A percentile compares a stretch with the other conserved stretches of the same genome.
Evolutionary conservation across 35 echinoderm and acorn worm genomes (phyloP).

Genomic region (Apostichopus japonicus): DNA sequence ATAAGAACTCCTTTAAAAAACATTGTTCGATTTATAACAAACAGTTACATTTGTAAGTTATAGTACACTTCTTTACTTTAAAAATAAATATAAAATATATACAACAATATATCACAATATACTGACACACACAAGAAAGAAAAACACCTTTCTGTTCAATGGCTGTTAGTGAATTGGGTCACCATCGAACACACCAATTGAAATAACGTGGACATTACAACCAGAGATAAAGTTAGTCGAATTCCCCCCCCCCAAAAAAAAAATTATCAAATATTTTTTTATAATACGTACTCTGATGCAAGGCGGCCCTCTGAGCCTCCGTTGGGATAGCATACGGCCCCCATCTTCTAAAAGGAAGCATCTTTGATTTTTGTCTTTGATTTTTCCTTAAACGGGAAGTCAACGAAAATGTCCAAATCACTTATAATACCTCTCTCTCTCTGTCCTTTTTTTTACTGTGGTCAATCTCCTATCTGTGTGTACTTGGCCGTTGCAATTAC

Average conservation of each 20-base stretch:
- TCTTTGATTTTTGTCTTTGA: background rate
- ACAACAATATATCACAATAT: too few species aligned
- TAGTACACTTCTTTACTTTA: too few species aligned
- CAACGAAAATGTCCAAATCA: background rate
- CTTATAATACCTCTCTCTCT: background rate
- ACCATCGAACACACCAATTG: too few species aligned
- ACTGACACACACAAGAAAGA: too few species aligned
- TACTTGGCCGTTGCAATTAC: conserved; percentile 37
- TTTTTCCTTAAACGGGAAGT: background rate
- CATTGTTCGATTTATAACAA: too few species aligned
- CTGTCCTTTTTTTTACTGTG: background rate
- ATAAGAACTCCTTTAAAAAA: too few species aligned
- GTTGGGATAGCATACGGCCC: conserved; percentile 54
- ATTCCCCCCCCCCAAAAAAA: background rate
- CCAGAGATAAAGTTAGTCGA: background rate
- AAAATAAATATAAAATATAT: too few species aligned
- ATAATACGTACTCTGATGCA: conserved; percentile 54
- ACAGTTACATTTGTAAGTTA: too few species aligned
- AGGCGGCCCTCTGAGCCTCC: background rate
- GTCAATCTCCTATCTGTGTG: conserved; percentile 35
- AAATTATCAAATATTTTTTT: background rate
- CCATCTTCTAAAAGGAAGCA: conserved; percentile 55
- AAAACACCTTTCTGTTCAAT: too few species aligned
- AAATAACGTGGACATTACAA: background rate
- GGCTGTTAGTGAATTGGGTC: too few species aligned